Percentiles rank a stretch among this genome's conserved stretches.
Conservation (phyloP, 2,113 vertebrate species). For the Scatophagus argus region DNA sequence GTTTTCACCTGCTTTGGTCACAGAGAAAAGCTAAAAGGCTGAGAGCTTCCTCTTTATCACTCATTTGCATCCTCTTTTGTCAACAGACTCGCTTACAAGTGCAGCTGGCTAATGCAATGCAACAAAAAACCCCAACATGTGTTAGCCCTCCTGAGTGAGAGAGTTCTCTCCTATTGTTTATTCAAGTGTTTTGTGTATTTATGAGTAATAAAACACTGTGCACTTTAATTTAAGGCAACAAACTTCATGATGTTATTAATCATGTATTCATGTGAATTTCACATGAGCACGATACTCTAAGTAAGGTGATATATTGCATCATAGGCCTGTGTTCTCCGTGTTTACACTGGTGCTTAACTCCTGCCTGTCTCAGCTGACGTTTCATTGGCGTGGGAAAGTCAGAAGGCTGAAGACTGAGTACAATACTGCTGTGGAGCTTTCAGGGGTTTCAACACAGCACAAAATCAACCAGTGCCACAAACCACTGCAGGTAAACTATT, state of each 20-base stretch:
- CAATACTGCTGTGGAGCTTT: no score
- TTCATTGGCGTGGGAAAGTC: no score
- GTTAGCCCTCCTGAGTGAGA: neutral
- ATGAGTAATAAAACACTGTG: neutral
- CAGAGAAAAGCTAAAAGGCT: conserved; percentile 13
- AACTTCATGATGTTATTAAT: neutral
- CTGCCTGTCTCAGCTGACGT: no score
- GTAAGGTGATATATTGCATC: no score
- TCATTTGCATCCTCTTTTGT: conserved; percentile 42
- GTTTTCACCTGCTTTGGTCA: conserved; percentile 41
- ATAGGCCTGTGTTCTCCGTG: no score
- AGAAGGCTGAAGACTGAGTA: no score
- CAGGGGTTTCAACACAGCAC: no score
- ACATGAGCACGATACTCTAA: no score
- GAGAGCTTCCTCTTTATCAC: conserved; percentile 14
- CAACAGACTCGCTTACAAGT: conserved; percentile 7
- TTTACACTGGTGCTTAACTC: no score
- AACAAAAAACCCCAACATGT: neutral
- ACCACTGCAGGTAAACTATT: no score
- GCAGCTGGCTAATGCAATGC: conserved; percentile 45
- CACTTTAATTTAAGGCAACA: neutral
- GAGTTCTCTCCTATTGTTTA: neutral
- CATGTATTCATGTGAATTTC: neutral
- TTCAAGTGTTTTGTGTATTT: neutral
- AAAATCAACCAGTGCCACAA: no score